Base-by-base conservation (phyloP, 1,140 invertebrate genomes). In the Lithobius niger region DNA sequence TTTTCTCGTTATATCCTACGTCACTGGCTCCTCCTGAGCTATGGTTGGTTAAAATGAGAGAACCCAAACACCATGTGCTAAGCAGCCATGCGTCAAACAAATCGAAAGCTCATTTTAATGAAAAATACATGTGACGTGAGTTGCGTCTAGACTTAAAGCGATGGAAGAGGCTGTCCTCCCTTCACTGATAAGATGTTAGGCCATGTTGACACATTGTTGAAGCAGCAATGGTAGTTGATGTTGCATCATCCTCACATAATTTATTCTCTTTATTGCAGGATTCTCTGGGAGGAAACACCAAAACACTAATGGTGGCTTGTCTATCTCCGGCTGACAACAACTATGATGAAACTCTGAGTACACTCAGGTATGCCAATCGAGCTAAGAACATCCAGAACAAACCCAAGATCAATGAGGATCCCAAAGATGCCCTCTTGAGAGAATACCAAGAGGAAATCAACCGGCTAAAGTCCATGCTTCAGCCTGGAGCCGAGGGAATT, bases 321-420 rank as follows among this genome's bases (percentile, higher is more conserved):
- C 75, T 96, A 0, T 90, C 88, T 36, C 90, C 91, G 0, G 85
- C 88, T 6, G 81, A 86, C 63, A 82, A 83, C 61, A 93, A 95
- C 66, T 90, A 84, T 58, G 88, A 95, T 59, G 92, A 96, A 71
- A 90, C 91, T 0, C 66, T 95, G 6, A 87, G 84, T 15, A 96
- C 91, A 0, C 68, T 96, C 3, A 75, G 88, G 54, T 90, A 86
- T 67, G 91, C 91, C 0, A 89, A 90, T 60, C 74, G 92, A 60
- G 92, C 91, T 3, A 91, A 95, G 69, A 93, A 91, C 65, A 96
- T 96, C 54, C 81, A 87, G 63, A 96, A 96, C 68, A 88, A 90
- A 63, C 91, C 91, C 0, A 82, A 80, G 64, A 83, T 96, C 10
- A 96, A 96, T 69, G 90, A 96, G 71, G 85, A 96, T 70, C 91